Conservation (phyloP, 2,888 invertebrate species). For the Philopedon plagiatum region DNA sequence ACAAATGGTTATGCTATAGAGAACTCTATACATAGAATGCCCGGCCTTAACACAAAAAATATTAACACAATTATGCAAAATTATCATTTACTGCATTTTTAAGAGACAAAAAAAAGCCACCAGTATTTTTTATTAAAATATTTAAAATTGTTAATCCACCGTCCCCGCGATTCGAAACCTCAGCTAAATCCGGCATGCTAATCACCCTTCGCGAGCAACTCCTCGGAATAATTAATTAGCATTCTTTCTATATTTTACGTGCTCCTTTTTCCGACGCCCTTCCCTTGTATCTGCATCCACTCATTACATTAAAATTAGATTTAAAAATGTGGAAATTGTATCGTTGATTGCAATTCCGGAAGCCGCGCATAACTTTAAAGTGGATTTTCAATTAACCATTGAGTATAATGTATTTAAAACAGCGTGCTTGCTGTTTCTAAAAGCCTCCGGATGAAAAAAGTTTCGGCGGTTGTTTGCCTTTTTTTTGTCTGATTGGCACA, state of each 20-base stretch:
- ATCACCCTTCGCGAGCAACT: constrained; percentile 72
- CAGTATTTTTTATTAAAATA: constrained; percentile 51
- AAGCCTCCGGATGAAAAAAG: constrained; percentile 47
- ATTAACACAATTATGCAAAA: background rate
- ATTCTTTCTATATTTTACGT: constrained; percentile 72
- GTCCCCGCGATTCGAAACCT: constrained; percentile 47
- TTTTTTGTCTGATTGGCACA: constrained; percentile 39
- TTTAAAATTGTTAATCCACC: constrained; percentile 51
- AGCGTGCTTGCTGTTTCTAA: constrained; percentile 50
- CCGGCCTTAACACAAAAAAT: background rate
- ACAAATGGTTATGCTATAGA: no score
- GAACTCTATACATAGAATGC: no score
- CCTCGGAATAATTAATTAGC: constrained; percentile 75
- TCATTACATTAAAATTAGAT: constrained; percentile 70
- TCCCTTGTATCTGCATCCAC: constrained; percentile 54
- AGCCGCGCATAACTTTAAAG: constrained; percentile 65
- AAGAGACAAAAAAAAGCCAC: constrained; percentile 12
- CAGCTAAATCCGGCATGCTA: constrained; percentile 68
- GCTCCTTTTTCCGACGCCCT: constrained; percentile 65
- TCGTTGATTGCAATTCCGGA: constrained; percentile 69
- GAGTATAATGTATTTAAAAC: constrained; percentile 67
- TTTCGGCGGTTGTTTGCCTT: constrained; percentile 42
- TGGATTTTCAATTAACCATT: constrained; percentile 70
- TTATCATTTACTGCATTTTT: background rate
- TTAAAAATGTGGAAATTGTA: constrained; percentile 70